Evolutionary conservation across 2,888 invertebrate genomes (phyloP).

Genomic region (Abrostola triplasia): DNA sequence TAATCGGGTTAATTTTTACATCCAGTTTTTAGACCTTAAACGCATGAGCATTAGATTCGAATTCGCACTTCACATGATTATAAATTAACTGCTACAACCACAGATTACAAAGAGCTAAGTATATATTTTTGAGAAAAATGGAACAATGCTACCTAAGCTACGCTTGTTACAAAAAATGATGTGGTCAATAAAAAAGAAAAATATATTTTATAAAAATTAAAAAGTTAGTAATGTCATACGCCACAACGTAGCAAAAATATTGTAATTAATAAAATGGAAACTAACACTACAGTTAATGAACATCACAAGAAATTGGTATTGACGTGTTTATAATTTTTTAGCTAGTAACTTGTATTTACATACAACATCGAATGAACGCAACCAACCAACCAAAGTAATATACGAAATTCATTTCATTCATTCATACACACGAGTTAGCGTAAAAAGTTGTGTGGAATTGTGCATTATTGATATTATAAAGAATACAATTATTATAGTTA

Average conservation of each 20-base stretch:
- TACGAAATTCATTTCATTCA: constrained; percentile 62
- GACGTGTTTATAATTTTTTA: constrained; percentile 35
- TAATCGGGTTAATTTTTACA: too few species aligned
- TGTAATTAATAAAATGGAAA: constrained; percentile 52
- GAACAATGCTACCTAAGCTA: too few species aligned
- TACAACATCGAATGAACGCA: constrained; percentile 54
- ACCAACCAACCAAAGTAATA: constrained; percentile 48
- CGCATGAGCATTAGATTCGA: too few species aligned
- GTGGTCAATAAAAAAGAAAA: constrained; percentile 25
- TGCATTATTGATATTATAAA: constrained; percentile 54
- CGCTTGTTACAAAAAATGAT: background rate
- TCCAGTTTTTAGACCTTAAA: background rate
- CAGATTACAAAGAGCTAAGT: too few species aligned
- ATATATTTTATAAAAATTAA: constrained; percentile 40
- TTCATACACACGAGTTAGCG: constrained; percentile 66
- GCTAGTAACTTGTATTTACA: constrained; percentile 29
- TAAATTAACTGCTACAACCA: too few species aligned
- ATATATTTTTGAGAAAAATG: too few species aligned
- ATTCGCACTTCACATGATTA: too few species aligned
- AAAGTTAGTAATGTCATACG: constrained; percentile 43
- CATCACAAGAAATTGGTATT: constrained; percentile 45
- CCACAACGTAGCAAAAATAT: constrained; percentile 40
- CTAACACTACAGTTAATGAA: constrained; percentile 41
- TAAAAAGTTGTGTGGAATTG: constrained; percentile 56
- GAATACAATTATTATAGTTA: constrained; percentile 43